Base-by-base conservation (phyloP, 2,113 vertebrate species). In the Bolborhynchus lineola region DNA sequence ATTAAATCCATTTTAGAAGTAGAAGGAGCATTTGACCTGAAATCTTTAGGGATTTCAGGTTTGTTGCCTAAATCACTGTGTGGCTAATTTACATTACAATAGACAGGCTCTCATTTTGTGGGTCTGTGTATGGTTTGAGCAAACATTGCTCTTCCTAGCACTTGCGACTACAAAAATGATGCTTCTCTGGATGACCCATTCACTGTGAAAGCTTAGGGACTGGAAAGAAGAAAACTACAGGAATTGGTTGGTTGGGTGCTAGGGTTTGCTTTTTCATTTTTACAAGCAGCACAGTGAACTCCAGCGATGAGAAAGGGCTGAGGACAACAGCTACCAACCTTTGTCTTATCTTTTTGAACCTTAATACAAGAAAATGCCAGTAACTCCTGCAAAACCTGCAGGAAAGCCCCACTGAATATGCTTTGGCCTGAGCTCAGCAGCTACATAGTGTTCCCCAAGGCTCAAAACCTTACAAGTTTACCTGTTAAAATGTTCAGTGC, bases 41-140 rank as follows among this genome's bases (percentile, higher is more conserved):
- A 94, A 86, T 83, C 82, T 87, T 72, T 0, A 39, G 92, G 86
- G 90, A 25, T 84, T 95, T 87, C 63, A 68, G 74, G 65, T 72
- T 92, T 94, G 90, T 90, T 90, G 78, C 86, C 74, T 92, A 83
- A 82, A 85, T 64, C 90, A 84, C 39, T 28, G 53, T 59, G 75
- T 88, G 95, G 79, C n/a, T 77, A 74, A 81, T 87, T 84, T 77
- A 76, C 64, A 63, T 47, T 37, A 44, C 64, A 63, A 71, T 80
- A 74, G 50, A 55, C 55, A 74, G 76, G 39, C 49, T 78, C 88
- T 65, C 44, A 5, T 78, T 74, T 59, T 35, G 60, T 86, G 49
- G 18, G 55, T 23, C 59, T 91, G 75, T 41, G 35, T 86, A 41
- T 4, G 29, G 28, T 80, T 28, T 35, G 62, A 86, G 70, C 39